Evolutionary conservation across 2,797 vertebrate genomes (phyloP).

Genomic region (Menidia menidia): DNA sequence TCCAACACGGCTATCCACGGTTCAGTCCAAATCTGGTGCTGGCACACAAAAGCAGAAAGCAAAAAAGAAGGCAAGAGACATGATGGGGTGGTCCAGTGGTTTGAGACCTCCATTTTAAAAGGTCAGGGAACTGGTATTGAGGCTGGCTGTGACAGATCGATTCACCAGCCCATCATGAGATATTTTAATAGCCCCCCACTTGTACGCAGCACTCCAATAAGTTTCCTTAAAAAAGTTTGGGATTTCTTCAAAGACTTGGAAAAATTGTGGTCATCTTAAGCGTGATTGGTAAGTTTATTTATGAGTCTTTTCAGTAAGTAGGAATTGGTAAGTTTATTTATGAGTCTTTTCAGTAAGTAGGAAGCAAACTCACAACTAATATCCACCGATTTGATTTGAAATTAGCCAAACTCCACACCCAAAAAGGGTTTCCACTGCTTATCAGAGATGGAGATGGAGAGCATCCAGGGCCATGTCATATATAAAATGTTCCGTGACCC

Average conservation of each 20-base stretch:
- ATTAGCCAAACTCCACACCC: too few relatives aligned
- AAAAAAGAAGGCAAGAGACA: slow-evolving; percentile 11
- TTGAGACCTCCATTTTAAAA: slow-evolving; percentile 40
- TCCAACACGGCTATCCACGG: slow-evolving; percentile 21
- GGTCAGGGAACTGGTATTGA: slow-evolving; percentile 22
- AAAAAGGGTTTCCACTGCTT: too few relatives aligned
- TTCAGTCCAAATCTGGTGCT: slow-evolving; percentile 24
- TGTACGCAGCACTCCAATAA: not conserved
- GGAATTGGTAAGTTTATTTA: not conserved
- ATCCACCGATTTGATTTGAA: too few relatives aligned
- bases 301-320: not conserved
- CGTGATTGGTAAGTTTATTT: not conserved
- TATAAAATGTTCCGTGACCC: too few relatives aligned
- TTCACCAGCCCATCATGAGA: slow-evolving; percentile 10
- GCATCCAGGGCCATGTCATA: too few relatives aligned
- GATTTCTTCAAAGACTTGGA: not conserved
- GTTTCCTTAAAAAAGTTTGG: not conserved
- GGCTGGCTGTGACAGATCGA: slow-evolving; percentile 10
- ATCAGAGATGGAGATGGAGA: too few relatives aligned
- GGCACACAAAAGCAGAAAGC: slow-evolving; percentile 24
- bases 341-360: not conserved
- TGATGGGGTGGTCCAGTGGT: slow-evolving; percentile 12
- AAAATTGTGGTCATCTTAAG: not conserved
- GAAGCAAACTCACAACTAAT: not conserved
- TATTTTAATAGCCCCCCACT: not conserved